Evolutionary conservation across 2,888 invertebrate genomes (phyloP).

Genomic region (Drosophila leonis): DNA sequence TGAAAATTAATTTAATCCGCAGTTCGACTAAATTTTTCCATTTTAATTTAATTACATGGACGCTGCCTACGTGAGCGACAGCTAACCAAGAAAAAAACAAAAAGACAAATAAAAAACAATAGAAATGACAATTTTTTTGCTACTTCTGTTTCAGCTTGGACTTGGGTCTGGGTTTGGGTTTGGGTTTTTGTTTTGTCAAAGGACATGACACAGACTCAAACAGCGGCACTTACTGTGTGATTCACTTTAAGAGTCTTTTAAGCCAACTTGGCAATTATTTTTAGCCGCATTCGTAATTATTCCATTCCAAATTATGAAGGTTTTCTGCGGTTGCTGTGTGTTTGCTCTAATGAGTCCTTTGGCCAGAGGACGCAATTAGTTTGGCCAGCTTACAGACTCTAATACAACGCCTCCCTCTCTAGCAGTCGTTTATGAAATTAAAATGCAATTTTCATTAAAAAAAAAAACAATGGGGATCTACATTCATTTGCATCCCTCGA

Average conservation of each 20-base stretch:
- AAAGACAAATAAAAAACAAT: neutral
- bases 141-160: constrained; percentile 3
- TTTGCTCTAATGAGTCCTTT: constrained; percentile 53
- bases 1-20: constrained; percentile 85
- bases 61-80: constrained; percentile 84
- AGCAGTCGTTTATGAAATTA: constrained; percentile 74
- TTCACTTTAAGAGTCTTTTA: constrained; percentile 67
- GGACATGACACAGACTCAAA: constrained; percentile 20
- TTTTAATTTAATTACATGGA: constrained; percentile 85
- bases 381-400: constrained; percentile 28
- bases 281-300: constrained; percentile 73
- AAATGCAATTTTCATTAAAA: constrained; percentile 75
- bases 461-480: constrained; percentile 34
- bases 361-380: constrained; percentile 64
- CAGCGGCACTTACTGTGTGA: constrained; percentile 45
- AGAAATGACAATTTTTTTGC: constrained; percentile 52
- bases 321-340: constrained; percentile 44
- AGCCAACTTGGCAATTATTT: constrained; percentile 82
- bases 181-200: constrained; percentile 9
- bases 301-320: constrained; percentile 84
- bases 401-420: neutral
- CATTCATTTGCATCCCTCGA: constrained; percentile 12
- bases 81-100: constrained; percentile 65
- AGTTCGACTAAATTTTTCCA: constrained; percentile 85
- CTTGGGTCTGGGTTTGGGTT: neutral